Base-by-base conservation (phyloP, 2,113 vertebrate species). In the Strix aluco region DNA sequence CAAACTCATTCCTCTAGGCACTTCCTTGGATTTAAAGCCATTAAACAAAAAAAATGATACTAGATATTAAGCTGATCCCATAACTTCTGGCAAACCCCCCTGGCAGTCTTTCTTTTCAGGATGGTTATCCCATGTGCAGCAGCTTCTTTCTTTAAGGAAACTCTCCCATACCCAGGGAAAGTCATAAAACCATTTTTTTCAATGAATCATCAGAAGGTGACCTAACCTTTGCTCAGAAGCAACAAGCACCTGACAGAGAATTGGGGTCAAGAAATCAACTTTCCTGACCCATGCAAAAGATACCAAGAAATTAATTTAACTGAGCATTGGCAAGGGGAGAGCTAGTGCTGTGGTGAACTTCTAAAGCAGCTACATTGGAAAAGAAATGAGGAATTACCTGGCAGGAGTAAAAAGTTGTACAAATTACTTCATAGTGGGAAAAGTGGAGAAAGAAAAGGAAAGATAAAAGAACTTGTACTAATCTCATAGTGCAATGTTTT, bases 151-250 rank as follows among this genome's bases (percentile, higher is more conserved):
- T 82, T 66, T 67, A 52, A 80, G 86, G 73, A 72, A 91, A 38
- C n/a, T 86, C 74, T 83, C 81, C 58, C 51, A 49, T 90, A 63
- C 32, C 14, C 58, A 88, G 51, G 75, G 55, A 92, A 94, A 94
- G 92, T 67, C 51, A 94, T 88, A 92, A 96, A 96, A 83, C 74
- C 85, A 88, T 19, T 89, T 96, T 80, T 42, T 79, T 44, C 81
- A 55, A 46, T 97, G 96, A 96, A 73, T 95, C 91, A 96, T 82
- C 9, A 0, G 65, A 81, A 51, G 38, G 22, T 82, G 91, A 80
- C 49, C 38, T 71, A 59, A 94, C 89, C 91, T 96, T 96, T 96
- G 94, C 90, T 72, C 94, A 75, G 84, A 38, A 88, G 79, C 47
- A 95, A 62, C 54, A 61, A 85, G 17, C 62, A 86, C 59, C 90